These are phyloP conservation scores for Lithophane leautieri DNA, from an alignment of 2,888 invertebrate species.

Conservation along the genomic window DNA sequence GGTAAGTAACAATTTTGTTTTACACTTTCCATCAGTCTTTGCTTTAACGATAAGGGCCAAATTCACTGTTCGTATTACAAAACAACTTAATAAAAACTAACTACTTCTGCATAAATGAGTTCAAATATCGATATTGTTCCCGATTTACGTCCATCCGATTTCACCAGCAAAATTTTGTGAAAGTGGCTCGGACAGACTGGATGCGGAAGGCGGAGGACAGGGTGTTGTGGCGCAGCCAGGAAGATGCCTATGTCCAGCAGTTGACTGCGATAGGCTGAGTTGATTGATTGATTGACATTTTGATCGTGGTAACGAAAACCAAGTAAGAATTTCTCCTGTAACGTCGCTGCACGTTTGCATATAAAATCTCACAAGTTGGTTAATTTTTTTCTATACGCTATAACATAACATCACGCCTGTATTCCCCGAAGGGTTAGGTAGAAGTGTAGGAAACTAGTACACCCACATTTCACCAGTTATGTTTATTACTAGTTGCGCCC, in stretches of 20 bases:
- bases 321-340: neutral
- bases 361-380: neutral
- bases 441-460: neutral
- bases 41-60: no score
- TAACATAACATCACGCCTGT: neutral
- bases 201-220: no score
- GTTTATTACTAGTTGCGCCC: no score
- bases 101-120: neutral
- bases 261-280: no score
- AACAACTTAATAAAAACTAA: neutral
- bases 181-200: no score
- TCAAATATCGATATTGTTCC: neutral
- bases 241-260: no score
- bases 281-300: neutral
- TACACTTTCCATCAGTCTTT: neutral
- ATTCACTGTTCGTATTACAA: neutral
- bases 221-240: no score
- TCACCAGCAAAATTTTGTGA: neutral
- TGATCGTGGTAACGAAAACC: neutral
- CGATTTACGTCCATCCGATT: neutral
- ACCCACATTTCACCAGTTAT: neutral
- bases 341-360: neutral
- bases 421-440: neutral
- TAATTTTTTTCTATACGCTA: neutral
- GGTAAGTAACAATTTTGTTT: constrained; percentile 88